Evolutionary conservation across 2,113 vertebrate genomes (phyloP), one percentile per base, ranked within the genome.

Genomic region (Murina feae): DNA sequence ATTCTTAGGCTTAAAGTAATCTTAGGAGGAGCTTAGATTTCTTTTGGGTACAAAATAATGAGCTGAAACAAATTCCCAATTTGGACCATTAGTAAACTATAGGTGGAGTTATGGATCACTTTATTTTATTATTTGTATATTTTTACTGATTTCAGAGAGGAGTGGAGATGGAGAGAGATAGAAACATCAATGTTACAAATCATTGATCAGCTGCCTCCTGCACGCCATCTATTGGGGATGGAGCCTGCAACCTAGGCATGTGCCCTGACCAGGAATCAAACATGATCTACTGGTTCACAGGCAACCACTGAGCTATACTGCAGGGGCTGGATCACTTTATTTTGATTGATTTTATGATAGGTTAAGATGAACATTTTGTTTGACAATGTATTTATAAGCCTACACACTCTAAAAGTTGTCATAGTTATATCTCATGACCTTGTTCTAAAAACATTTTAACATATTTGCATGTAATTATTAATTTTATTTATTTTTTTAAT

Each of bases 11-110:
- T 90, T 37, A 60, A 28, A 95, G 93, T 93, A 87, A 93, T 65
- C 51, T 94, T 95, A 76, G 63, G 55, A 89, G 35, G 83, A 85
- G 16, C 53, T 91, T 91, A 51, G 44, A 60, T 84, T 89, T 88
- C 86, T 93, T 93, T 89, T n/a, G 42, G 7, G 55, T 90, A 37
- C 94, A 72, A 91, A 95, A 89, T 71, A 85, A 47, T 91, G 35
- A 94, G 5, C 47, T 95, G 42, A 96, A 96, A 84, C 16, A 79
- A 16, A 42, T 75, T 80, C 18, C 16, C 47, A 53, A 20, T 72
- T 91, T 81, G 82, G 95, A 32, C 20, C 14, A 39, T 66, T 91
- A 74, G 14, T 89, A 51, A 93, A 86, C 44, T 83, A 18, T 71
- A 7, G 39, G 16, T 60, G 39, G n/a, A 76, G 14, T 83, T 83